Base-by-base conservation (phyloP, 2,113 vertebrate genomes). In the Myanophis thanlyinensis region DNA sequence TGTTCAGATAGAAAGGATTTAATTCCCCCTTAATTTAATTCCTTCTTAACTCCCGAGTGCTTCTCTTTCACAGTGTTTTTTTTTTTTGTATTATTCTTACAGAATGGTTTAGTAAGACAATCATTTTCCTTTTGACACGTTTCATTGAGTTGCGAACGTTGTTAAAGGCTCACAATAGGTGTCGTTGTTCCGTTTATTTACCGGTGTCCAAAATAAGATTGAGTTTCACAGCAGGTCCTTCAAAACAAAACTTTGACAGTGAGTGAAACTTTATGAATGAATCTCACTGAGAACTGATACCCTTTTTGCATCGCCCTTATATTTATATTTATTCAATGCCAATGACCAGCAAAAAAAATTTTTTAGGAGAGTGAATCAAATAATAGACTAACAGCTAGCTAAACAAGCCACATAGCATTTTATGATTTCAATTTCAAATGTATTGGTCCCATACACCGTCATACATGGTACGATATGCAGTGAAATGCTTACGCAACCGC, bases 21-120 rank as follows among this genome's bases (percentile, higher is more conserved):
- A 93, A 93, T 89, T 88, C 25, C 49, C 92, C 20, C 67, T 95
- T 93, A 88, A 12, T 90, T 93, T 91, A 92, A n/a, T 85, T 52
- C 22, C 54, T 85, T 85, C 93, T 4, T 93, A 0, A 48, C 40
- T 93, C 56, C 94, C 84, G 47, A 93, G 18, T 40, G 5, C 0
- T 25, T 3, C 73, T 53, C 67, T 93, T 92, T 92, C n/a, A n/a
- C n/a, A 73, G 0, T 30, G 62, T 92, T 90, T 49, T 52, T 87
- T 85, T 67, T 53, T 52, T 88, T 85, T 40, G 25, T 8, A 49
- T 1, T 40, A 87, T 62, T 91, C 85, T 48, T 35, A 49, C 3
- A 12, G 44, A 44, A 49, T 49, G 46, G 20, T 10, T 87, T 87
- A 46, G 84, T 49, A 53, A 86, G 54, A 13, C 48, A 87, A 15